Evolutionary conservation across 2,113 vertebrate species (phyloP).

Genomic region (Apteryx owenii): DNA sequence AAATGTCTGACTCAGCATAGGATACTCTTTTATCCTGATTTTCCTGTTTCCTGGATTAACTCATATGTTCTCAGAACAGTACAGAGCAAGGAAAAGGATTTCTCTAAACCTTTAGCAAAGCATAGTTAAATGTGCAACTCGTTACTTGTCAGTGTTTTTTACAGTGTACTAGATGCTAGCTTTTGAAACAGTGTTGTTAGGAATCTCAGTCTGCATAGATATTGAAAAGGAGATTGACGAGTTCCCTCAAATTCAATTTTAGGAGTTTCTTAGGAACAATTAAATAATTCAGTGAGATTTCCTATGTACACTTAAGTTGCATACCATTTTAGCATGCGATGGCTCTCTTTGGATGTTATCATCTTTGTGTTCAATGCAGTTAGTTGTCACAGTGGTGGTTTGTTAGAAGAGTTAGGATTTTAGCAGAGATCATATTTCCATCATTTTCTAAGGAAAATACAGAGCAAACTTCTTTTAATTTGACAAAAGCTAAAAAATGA

Average conservation of each 20-base stretch:
- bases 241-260: background rate
- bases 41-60: slow-evolving; percentile 26
- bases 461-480: background rate
- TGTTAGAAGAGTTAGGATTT: background rate
- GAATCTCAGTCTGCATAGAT: background rate
- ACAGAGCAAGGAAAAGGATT: background rate
- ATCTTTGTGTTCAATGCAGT: background rate
- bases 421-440: background rate
- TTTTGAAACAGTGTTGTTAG: background rate
- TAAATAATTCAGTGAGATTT: background rate
- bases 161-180: background rate
- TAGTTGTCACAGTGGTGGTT: background rate
- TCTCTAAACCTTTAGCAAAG: slow-evolving; percentile 23
- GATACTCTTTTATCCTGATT: slow-evolving; percentile 8
- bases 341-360: background rate
- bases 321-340: background rate
- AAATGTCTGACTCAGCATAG: slow-evolving; percentile 59
- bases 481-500: background rate
- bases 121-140: background rate
- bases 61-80: background rate
- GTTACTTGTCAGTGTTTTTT: background rate
- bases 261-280: background rate
- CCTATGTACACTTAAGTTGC: background rate
- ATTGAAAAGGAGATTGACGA: background rate
- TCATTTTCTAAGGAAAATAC: background rate